A percentile compares a stretch with the other conserved stretches of the same genome.
These are phyloP conservation scores for Chlorops oryzae DNA, from an alignment of 1,140 invertebrate species.

Conservation along the genomic window DNA sequence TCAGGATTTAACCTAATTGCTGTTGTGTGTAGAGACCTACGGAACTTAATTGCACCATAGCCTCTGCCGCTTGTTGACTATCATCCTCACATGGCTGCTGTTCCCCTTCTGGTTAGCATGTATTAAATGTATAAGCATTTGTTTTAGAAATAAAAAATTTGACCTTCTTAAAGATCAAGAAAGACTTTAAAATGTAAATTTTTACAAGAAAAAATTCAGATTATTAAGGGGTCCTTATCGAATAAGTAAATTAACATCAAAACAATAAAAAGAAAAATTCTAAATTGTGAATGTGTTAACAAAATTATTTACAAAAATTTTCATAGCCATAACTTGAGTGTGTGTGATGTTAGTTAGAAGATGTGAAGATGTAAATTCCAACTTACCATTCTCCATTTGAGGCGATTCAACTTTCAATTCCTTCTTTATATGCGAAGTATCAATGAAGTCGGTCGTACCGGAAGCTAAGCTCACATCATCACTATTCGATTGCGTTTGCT, in stretches of 20 bases:
- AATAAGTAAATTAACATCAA: no score
- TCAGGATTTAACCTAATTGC: slow-evolving; percentile 47
- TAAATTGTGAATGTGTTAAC: no score
- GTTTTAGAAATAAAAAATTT: slow-evolving; percentile 22
- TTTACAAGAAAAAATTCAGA: no score
- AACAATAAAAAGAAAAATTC: no score
- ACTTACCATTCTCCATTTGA: slow-evolving; percentile 26
- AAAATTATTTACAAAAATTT: no score
- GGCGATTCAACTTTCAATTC: slow-evolving; percentile 35
- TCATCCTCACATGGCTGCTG: slow-evolving; percentile 61
- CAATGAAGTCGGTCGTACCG: slow-evolving; percentile 26
- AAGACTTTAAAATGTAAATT: background rate
- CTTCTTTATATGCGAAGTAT: slow-evolving; percentile 39
- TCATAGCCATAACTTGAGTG: no score
- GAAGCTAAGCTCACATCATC: no score
- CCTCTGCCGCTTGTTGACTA: slow-evolving; percentile 74
- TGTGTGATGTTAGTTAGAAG: no score
- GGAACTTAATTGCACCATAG: slow-evolving; percentile 77
- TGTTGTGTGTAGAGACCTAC: slow-evolving; percentile 62
- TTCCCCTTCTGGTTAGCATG: no score
- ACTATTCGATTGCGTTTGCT: slow-evolving; percentile 20
- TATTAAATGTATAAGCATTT: no score
- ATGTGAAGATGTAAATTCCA: no score
- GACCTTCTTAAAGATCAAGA: background rate
- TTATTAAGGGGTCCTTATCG: no score